Evolutionary conservation across 2,113 vertebrate species (phyloP).

Genomic region (Passer montanus): DNA sequence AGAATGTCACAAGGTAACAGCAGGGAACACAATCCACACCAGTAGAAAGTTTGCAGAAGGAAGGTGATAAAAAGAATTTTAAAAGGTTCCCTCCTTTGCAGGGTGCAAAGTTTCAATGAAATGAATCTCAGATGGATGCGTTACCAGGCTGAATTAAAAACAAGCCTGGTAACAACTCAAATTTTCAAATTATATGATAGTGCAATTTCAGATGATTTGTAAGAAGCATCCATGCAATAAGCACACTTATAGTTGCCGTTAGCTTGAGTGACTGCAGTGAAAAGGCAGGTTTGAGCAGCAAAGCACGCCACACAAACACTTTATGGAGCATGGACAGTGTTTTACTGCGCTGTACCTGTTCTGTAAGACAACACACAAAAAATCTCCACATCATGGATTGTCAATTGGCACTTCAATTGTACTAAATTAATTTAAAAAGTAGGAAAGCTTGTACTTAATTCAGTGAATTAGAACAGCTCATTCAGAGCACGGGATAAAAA

Average conservation of each 20-base stretch:
- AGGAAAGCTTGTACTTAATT: constrained; percentile 67
- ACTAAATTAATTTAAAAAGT: constrained; percentile 48
- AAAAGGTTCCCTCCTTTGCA: neutral
- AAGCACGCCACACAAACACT: neutral
- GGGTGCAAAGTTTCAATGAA: neutral
- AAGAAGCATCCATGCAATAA: neutral
- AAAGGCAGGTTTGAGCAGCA: neutral
- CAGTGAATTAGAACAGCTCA: constrained; percentile 64
- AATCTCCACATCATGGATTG: neutral
- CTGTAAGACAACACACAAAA: constrained; percentile 39
- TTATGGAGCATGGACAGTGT: neutral
- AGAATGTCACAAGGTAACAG: neutral
- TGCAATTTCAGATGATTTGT: neutral
- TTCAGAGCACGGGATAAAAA: constrained; percentile 55
- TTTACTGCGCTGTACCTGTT: constrained; percentile 11
- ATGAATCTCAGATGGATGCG: neutral
- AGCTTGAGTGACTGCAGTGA: neutral
- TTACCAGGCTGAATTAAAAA: neutral
- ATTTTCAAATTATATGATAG: neutral
- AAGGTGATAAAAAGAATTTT: neutral
- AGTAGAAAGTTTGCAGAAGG: neutral
- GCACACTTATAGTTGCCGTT: neutral
- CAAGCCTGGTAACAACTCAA: neutral
- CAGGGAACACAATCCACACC: neutral
- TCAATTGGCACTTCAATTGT: constrained; percentile 43